These are phyloP conservation scores for Ailurus styani DNA, from an alignment of 2,113 vertebrate genomes.

Conservation along the genomic window DNA sequence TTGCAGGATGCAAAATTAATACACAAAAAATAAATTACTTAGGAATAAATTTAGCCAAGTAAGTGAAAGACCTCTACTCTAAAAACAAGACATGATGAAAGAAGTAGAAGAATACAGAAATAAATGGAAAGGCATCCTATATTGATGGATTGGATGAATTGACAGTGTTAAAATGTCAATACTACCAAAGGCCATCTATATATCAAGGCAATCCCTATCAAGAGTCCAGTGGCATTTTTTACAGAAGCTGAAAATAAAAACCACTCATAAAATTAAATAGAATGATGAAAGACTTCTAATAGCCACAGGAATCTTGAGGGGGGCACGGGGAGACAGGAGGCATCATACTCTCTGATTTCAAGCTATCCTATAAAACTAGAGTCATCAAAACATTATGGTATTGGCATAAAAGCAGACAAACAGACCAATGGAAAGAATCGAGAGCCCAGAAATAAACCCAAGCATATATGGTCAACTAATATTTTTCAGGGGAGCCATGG, in stretches of 20 bases:
- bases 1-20: not conserved
- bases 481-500: not conserved
- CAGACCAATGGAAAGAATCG: not conserved
- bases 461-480: not conserved
- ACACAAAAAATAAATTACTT: not conserved
- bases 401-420: not conserved
- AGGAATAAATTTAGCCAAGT: not conserved
- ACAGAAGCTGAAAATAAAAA: not conserved
- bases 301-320: not conserved
- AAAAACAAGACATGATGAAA: not conserved
- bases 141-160: not conserved
- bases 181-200: not conserved
- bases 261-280: not conserved
- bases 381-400: not conserved
- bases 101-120: not conserved
- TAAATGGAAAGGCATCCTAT: not conserved
- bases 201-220: not conserved
- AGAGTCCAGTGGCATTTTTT: not conserved
- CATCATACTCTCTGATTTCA: not conserved
- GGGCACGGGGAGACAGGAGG: not conserved
- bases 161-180: not conserved
- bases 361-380: not conserved
- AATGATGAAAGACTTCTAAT: not conserved
- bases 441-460: not conserved
- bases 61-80: not conserved